Base-by-base conservation (phyloP, 2,888 invertebrate species). In the Pasiphila rectangulata region DNA sequence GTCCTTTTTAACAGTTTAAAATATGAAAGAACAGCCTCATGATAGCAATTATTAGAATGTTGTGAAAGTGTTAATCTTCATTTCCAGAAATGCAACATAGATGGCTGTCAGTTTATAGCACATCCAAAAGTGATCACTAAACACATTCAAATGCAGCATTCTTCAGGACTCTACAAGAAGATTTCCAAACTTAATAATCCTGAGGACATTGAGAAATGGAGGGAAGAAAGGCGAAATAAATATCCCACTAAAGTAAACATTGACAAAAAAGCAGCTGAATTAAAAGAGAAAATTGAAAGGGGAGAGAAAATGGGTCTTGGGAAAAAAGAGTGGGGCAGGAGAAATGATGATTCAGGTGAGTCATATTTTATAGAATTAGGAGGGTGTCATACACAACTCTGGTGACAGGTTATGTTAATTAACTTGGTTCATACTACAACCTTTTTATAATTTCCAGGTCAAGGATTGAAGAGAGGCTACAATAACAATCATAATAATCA, bases 151-250 rank as follows among this genome's bases (percentile, higher is more conserved):
- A 92, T 94, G 90, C 95, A 96, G 80, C 97, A 98, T 78, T 90
- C 91, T 3, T 92, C 94, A n/a, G 97, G 96, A 0, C 78, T 97
- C 10, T 97, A 94, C 66, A 91, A 94, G 40, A 93, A 92, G 76
- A 93, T 97, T 51, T 92, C 92, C 58, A 92, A 93, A 57, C 67
- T 94, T 3, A 91, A 93, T 52, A 93, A 94, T 3, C 93, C 94
- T 0, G 96, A 96, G 72, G 96, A 96, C 57, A 93, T 97, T 47
- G 85, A 92, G 20, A 94, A 94, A 73, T 98, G 97, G 97, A 91
- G 92, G 56, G 92, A 91, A 38, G 96, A 97, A 64, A 89, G 98
- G 36, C 94, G 92, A 72, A 93, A 90, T 81, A 93, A 91, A 63
- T 96, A 92, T 78, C 96, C 96, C 0, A 95, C 95, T 0, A 89